These are phyloP conservation scores for Meleagris gallopavo DNA, from an alignment of 2,113 vertebrate species.

Conservation along the genomic window DNA sequence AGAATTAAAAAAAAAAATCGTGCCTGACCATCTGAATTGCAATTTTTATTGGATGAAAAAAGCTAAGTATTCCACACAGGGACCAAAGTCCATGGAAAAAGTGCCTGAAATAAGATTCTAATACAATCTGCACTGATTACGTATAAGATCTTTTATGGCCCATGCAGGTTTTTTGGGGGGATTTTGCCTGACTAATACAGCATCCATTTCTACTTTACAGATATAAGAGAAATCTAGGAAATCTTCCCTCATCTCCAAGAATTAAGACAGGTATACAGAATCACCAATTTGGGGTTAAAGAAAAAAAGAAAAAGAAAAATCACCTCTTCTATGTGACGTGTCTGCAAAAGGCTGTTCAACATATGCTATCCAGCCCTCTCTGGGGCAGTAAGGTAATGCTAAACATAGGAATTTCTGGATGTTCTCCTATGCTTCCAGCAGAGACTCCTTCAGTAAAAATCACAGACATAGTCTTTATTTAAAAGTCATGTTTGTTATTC, in stretches of 20 bases:
- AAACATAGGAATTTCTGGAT: neutral
- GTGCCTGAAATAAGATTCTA: neutral
- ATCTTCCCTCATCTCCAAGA: neutral
- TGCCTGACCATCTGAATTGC: neutral
- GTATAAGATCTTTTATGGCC: fast-evolving
- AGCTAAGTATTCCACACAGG: neutral
- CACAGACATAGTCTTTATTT: neutral
- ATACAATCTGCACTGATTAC: neutral
- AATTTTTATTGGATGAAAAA: neutral
- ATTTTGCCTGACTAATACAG: neutral
- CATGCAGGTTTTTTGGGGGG: neutral
- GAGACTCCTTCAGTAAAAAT: neutral
- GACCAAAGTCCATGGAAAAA: neutral
- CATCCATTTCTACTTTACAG: neutral
- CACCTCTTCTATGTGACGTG: neutral
- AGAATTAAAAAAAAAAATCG: fast-evolving
- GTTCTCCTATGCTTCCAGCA: neutral
- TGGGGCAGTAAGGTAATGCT: neutral
- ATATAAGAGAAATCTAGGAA: neutral
- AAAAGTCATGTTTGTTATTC: neutral
- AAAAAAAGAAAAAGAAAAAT: neutral
- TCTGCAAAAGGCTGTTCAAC: neutral
- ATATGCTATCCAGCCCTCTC: neutral
- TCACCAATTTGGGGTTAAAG: neutral
- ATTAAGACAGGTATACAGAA: neutral